These are phyloP conservation scores for Rhamnusium bicolor DNA, from an alignment of 2,888 invertebrate genomes.

Conservation along the genomic window DNA sequence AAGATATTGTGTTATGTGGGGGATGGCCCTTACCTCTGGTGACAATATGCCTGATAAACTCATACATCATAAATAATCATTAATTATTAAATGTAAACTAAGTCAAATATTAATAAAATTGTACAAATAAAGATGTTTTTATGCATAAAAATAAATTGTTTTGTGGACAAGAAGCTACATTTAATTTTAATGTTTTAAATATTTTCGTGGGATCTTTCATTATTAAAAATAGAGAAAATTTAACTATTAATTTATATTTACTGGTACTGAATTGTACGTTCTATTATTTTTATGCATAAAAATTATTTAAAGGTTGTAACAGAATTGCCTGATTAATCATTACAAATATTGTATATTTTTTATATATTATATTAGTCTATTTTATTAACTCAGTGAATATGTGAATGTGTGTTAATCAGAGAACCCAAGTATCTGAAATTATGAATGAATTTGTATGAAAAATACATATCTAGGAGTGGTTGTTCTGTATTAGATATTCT, in stretches of 20 bases:
- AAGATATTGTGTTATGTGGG: no score
- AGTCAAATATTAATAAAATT: background rate
- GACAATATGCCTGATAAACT: background rate
- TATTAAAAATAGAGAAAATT: background rate
- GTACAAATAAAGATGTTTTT: background rate
- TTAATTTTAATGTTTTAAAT: no score
- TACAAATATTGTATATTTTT: slow-evolving; percentile 15
- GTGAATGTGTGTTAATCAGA: background rate
- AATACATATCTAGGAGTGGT: background rate
- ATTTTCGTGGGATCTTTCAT: no score
- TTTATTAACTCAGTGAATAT: background rate
- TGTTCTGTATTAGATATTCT: background rate
- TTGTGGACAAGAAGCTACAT: no score
- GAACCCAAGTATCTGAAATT: background rate
- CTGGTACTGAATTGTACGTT: background rate
- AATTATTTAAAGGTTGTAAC: background rate
- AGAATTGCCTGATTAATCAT: background rate
- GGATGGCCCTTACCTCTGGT: no score
- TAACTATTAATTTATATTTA: background rate
- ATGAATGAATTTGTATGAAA: background rate
- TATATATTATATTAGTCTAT: slow-evolving; percentile 6
- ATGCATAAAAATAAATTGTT: background rate
- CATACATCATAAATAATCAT: background rate
- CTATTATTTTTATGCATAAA: slow-evolving; percentile 1
- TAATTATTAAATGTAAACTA: no score